phyloP scores from a whole-genome alignment of 2,888 invertebrate species.

The Callyntrura sp. region DNA sequence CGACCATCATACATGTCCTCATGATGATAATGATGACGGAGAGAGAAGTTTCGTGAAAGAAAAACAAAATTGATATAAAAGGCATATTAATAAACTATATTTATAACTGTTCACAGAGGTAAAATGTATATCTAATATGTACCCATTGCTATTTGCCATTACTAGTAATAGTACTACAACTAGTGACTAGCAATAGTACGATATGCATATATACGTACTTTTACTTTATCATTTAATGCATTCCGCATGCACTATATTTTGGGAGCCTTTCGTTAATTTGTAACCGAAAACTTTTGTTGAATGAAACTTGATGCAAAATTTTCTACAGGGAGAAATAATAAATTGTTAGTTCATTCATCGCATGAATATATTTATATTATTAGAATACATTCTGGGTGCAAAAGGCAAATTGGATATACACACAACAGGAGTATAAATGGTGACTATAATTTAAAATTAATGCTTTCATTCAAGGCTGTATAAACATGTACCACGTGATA shows the following conservation, averaged over 20 bases:
- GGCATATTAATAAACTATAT: background rate
- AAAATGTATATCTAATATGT: background rate
- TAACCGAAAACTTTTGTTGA: conserved; percentile 56
- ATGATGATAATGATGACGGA: background rate
- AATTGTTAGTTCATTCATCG: conserved; percentile 44
- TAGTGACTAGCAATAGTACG: too few species aligned
- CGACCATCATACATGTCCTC: background rate
- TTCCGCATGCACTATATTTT: too few species aligned
- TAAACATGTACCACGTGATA: background rate
- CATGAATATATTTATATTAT: background rate
- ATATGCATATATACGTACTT: background rate
- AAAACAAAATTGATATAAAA: conserved; percentile 29
- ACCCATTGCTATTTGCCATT: background rate
- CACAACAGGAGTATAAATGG: background rate
- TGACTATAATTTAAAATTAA: conserved; percentile 35
- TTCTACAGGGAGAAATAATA: conserved; percentile 47
- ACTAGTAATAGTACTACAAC: background rate
- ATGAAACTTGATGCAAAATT: conserved; percentile 57
- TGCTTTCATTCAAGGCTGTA: background rate
- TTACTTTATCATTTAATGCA: background rate
- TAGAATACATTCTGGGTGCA: background rate
- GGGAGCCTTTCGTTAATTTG: conserved; percentile 40
- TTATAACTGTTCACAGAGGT: too few species aligned
- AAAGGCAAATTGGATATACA: background rate
- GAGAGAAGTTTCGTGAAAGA: conserved; percentile 34